Base-by-base conservation (phyloP, 2,888 invertebrate genomes). In the Leptinotarsa peninsularis region DNA sequence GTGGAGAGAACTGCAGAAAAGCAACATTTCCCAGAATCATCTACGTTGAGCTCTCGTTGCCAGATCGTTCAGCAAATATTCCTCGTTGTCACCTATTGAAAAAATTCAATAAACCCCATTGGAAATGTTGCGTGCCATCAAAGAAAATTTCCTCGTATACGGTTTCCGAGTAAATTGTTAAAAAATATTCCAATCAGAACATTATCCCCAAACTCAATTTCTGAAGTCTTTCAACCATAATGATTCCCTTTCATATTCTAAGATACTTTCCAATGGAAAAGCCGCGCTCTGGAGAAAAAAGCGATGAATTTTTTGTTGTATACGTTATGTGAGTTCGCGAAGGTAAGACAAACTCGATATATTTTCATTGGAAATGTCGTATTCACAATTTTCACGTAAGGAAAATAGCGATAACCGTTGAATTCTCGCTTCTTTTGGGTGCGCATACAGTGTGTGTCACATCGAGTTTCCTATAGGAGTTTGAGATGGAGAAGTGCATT, bases 241-340 rank as follows among this genome's bases (percentile, higher is more conserved):
- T 63, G 63, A 63, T 63, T 33, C 10, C 43, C 63, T 63, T 63
- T 63, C 63, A 63, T 63, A 63, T 43, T 63, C 58, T n/a, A n/a
- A 63, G 27, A 63, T 63, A 63, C 63, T 63, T 43, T 43, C 1
- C 63, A 43, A 63, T 63, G n/a, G 33, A 5, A 63, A 63, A 43
- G 63, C 63, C 4, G 63, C n/a, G 27, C 43, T 43, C n/a, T 43
- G 33, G n/a, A 5, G 63, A 43, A 63, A 63, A 33, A 63, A 33
- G 18, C 27, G 18, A 63, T 63, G 63, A 43, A 43, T 17, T 63
- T 63, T n/a, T 43, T 43, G 43, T 63, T 43, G 63, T 13, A 63
- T n/a, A 33, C 63, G n/a, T 58, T 5, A 18, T 18, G 14, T 7
- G n/a, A 63, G n/a, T 18, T 60, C 27, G 23, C 23, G 43, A 33